Base-by-base conservation (phyloP, 2,888 invertebrate genomes). In the Diadromus collaris region DNA sequence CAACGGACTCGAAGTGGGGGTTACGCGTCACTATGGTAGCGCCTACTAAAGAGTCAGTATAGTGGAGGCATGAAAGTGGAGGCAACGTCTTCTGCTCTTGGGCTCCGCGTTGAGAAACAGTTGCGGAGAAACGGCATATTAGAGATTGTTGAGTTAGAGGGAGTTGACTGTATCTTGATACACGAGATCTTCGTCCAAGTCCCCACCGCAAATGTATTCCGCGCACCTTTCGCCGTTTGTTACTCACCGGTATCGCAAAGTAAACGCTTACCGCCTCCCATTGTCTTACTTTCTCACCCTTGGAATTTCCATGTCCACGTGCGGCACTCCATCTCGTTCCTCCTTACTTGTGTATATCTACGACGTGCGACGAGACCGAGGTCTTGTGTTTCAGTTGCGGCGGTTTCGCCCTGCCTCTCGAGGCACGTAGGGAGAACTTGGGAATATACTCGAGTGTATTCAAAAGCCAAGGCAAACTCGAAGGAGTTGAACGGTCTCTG, bases 401-500 rank as follows among this genome's bases (percentile, higher is more conserved):
- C 24, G 19, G 38, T 38, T 44, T 44, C 63, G 2, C 27, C 24
- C 44, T 27, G n/a, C 44, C n/a, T 56, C 44, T 44, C 63, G 3
- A 29, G 44, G 44, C 24, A 56, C 56, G 56, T 24, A 10, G 29
- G 29, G 27, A n/a, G 56, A 56, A 56, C 56, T 56, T 13, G 56
- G 56, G 29, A 56, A 56, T 56, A 27, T 27, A 24, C 63, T 38
- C 63, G 29, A 63, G 27, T 56, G 63, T 44, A 13, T 27, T 44
- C 41, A 63, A 63, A 63, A 44, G 63, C 63, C 63, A 63, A 63
- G 63, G 63, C 63, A 24, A 63, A 63, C 41, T 10, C 41, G 10
- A 6, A 24, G 24, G 29, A 16, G 24, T 63, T 16, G 27, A 32
- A 34, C 38, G 13, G 61, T 38, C 24, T 51, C 10, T 24, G 10